Evolutionary conservation across 2,113 vertebrate genomes (phyloP), one percentile per base, ranked within the genome.

Genomic region (Brachirus orientalis): DNA sequence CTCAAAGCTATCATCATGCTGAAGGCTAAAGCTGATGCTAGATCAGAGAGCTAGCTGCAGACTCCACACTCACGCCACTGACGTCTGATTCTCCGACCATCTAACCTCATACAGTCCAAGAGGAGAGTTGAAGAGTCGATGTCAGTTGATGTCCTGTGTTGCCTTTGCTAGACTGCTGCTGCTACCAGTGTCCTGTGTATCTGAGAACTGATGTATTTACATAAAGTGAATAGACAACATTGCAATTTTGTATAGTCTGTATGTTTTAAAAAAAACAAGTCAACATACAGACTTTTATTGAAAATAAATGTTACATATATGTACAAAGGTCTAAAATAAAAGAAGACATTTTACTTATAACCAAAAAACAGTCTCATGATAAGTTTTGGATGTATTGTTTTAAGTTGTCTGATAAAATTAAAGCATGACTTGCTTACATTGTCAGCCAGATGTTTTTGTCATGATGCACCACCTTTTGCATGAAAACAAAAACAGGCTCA

Each of bases 111-210:
- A 10, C 5, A 40, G 22, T 52, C 14, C 10, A 54, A 43, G 38
- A 38, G 28, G 50, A 52, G n/a, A n/a, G n/a, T n/a, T n/a, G n/a
- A n/a, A n/a, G n/a, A n/a, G n/a, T n/a, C n/a, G n/a, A n/a, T n/a
- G n/a, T n/a, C n/a, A n/a, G n/a, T n/a, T n/a, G n/a, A n/a, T n/a
- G n/a, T 82, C 75, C 83, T 48, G 72, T 60, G 72, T 77, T 90
- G 90, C 90, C 90, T 93, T 93, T 86, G 90, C 89, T 80, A 92
- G 92, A 94, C 93, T 93, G 93, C 94, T 95, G 92, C 92, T 92
- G 87, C 88, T 56, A 91, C n/a, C 87, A 89, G 88, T 91, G 85
- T 80, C 80, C 86, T 91, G 84, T 92, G 76, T 93, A 84, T 92
- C 82, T 63, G 79, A 79, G 55, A 84, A 83, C 79, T 89, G 69